Evolutionary conservation across 2,888 invertebrate species (phyloP), one percentile per base, ranked within the genome.

Genomic region (Terebella lapidaria): DNA sequence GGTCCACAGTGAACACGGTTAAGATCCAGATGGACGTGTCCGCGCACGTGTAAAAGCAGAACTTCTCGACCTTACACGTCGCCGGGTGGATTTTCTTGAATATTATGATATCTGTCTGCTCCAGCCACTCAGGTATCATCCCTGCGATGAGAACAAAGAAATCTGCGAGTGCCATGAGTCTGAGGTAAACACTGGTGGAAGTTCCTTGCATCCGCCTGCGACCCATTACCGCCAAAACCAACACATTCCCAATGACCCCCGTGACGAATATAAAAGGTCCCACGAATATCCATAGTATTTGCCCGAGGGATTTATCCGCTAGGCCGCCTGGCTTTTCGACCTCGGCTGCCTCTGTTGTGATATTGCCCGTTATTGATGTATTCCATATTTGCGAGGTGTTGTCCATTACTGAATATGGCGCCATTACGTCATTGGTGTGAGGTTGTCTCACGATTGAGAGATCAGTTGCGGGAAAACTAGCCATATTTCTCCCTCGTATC

Each of bases 91-190:
- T 24, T 29, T 64, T 61, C 45, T 67, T 65, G 57, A 67, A 49
- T 3, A 61, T 52, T 29, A 69, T 18, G 4, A 59, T 46, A 22
- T 58, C 49, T 22, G 29, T 52, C 25, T 54, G 57, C 22, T 64
- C 64, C 46, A 70, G 54, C 67, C 66, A 68, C 42, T 70, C 69
- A 1, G 70, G 69, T 3, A 70, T 27, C 59, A 70, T 67, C n/a
- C 69, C 69, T 1, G 62, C 58, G 24, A 68, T 22, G 24, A 70
- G 60, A 2, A 62, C 65, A 1, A 56, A 28, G 45, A 63, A 49
- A 54, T 70, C 70, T n/a, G 65, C 65, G 18, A 64, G 26, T 3
- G 70, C 67, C 63, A 70, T 67, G 3, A 60, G 27, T 18, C 57
- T 51, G 29, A 70, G 64, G 58, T 68, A 70, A 2, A 66, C 56